Evolutionary conservation across 2,888 invertebrate species (phyloP).

Genomic region (Melipona bicolor): DNA sequence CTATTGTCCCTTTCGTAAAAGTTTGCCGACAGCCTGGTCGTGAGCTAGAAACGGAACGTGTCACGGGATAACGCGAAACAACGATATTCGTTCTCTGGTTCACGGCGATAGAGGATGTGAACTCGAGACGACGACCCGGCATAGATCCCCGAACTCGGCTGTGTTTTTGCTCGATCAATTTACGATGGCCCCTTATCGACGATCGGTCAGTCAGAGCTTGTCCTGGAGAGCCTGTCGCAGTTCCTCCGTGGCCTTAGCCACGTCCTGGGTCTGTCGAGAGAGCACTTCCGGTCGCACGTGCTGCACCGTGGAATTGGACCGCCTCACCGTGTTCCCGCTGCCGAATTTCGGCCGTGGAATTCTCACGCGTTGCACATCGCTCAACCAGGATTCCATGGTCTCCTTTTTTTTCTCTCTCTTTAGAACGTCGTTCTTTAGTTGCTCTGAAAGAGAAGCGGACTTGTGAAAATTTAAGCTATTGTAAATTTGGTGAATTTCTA

Average conservation of each 20-base stretch:
- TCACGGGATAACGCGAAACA: conserved; percentile 2
- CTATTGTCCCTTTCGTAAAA: conserved; percentile 14
- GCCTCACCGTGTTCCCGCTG: conserved; percentile 84
- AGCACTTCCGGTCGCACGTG: conserved; percentile 85
- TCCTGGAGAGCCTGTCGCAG: conserved; percentile 91
- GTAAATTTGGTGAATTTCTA: neutral
- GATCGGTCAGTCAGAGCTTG: conserved; percentile 87
- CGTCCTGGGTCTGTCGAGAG: conserved; percentile 84
- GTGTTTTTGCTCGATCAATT: conserved; percentile 30
- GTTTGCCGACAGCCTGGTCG: neutral
- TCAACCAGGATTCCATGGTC: conserved; percentile 93
- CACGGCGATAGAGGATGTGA: neutral
- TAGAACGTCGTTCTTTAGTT: neutral
- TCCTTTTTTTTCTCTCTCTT: neutral
- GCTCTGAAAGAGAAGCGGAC: conserved; percentile 19
- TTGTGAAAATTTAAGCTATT: neutral
- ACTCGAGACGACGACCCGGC: neutral
- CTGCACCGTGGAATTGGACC: conserved; percentile 86
- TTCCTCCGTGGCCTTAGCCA: conserved; percentile 90
- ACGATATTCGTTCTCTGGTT: conserved; percentile 7
- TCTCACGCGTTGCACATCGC: conserved; percentile 92
- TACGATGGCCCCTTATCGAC: conserved; percentile 27
- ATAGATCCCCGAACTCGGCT: conserved; percentile 28
- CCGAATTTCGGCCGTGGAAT: conserved; percentile 94
- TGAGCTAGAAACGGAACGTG: neutral